Conservation (phyloP, 2,113 vertebrate species). For the Anseranas semipalmata region DNA sequence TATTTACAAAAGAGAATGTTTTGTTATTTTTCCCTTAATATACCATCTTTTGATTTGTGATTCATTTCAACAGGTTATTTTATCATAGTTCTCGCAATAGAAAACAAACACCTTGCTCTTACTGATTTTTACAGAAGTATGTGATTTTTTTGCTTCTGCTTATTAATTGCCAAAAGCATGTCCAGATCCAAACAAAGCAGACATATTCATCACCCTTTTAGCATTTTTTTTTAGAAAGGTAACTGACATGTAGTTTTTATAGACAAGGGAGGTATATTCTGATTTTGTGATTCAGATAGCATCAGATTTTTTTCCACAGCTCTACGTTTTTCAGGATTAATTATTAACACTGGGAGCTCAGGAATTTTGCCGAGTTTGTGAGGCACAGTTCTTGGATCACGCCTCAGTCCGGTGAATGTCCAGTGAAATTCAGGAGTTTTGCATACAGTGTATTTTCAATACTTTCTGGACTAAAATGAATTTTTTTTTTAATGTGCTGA, state of each 20-base stretch:
- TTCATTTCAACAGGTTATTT: background rate
- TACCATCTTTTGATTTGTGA: background rate
- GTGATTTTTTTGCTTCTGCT: background rate
- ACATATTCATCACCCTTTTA: background rate
- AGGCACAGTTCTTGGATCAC: background rate
- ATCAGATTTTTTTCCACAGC: background rate
- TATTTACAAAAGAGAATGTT: background rate
- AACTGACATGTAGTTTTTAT: accelerated
- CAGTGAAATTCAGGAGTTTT: background rate
- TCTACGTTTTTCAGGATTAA: background rate
- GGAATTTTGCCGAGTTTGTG: background rate
- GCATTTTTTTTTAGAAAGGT: background rate
- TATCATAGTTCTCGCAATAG: background rate
- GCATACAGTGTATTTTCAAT: background rate
- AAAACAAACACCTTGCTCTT: background rate
- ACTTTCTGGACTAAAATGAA: background rate
- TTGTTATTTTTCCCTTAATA: background rate
- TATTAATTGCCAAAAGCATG: background rate
- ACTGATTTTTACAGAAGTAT: background rate
- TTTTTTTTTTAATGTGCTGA: background rate
- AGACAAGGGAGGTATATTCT: background rate
- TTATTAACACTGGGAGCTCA: conserved; percentile 1
- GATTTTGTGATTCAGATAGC: background rate
- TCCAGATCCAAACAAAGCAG: background rate
- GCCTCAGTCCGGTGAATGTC: background rate